Evolutionary conservation across 2,113 vertebrate species (phyloP).

Genomic region (Cephalopholis sonnerati): DNA sequence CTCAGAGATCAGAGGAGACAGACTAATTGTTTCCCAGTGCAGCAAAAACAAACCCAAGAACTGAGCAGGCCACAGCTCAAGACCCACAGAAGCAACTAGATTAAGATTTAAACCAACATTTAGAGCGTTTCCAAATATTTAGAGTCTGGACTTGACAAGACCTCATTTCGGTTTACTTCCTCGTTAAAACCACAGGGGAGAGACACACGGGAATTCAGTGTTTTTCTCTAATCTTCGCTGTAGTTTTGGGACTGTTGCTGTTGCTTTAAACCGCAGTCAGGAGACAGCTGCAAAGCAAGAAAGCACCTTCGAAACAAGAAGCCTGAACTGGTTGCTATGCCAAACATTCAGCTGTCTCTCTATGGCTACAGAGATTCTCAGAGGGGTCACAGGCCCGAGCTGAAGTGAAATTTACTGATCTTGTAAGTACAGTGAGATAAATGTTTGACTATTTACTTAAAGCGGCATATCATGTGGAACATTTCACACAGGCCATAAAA

Average conservation of each 20-base stretch:
- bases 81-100: constrained; percentile 12
- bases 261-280: constrained; percentile 47
- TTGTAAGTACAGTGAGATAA: neutral
- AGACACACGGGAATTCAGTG: neutral
- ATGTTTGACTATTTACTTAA: neutral
- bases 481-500: neutral
- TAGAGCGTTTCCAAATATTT: constrained; percentile 22
- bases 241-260: constrained; percentile 12
- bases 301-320: constrained; percentile 61
- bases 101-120: constrained; percentile 23
- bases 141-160: constrained; percentile 1
- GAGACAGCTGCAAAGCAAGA: constrained; percentile 67
- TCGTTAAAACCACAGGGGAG: constrained; percentile 9
- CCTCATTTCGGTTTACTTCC: constrained; percentile 30
- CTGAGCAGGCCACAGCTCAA: neutral
- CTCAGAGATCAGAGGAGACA: constrained; percentile 38
- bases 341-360: constrained; percentile 57
- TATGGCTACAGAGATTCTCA: constrained; percentile 28
- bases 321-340: constrained; percentile 66
- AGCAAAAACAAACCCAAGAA: constrained; percentile 41
- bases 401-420: constrained; percentile 12
- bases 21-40: constrained; percentile 37
- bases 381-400: neutral
- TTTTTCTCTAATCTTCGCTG: constrained; percentile 18
- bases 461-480: neutral